Conservation (phyloP, 2,888 invertebrate genomes). For the Buathra laborator region DNA sequence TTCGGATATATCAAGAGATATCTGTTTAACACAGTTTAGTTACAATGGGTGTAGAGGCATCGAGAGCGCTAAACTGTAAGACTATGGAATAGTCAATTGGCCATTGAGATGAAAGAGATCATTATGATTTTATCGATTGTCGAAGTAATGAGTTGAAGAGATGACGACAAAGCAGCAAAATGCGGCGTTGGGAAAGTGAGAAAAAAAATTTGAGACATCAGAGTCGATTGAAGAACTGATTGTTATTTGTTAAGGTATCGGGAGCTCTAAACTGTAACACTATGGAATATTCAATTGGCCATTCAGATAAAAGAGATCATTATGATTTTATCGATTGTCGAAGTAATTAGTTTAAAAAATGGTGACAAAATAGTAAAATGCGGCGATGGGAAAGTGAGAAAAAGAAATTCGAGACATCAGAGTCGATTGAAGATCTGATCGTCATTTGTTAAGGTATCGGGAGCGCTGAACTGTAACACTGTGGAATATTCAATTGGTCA, state of each 20-base stretch:
- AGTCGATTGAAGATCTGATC: slow-evolving; percentile 3
- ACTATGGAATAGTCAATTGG: not conserved
- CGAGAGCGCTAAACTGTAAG: too few species aligned
- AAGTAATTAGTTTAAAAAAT: not conserved
- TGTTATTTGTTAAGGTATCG: not conserved
- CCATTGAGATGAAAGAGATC: not conserved
- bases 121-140: not conserved
- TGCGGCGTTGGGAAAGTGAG: not conserved
- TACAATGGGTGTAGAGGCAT: not conserved
- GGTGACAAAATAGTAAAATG: not conserved
- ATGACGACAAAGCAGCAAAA: not conserved
- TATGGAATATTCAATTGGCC: not conserved
- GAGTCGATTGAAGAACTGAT: slow-evolving; percentile 5
- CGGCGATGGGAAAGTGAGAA: not conserved
- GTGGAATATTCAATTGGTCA: not conserved
- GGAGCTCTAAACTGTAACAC: too few species aligned
- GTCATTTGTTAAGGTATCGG: slow-evolving; percentile 2
- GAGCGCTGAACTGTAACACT: too few species aligned
- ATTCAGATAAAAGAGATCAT: not conserved
- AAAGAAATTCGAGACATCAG: not conserved
- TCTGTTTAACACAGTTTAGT: not conserved
- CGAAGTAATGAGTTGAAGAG: not conserved
- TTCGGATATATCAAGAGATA: not conserved
- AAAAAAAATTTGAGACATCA: not conserved
- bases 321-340: not conserved